Conservation (phyloP, 1,140 invertebrate species). For the Holcopasites calliopsidis region DNA sequence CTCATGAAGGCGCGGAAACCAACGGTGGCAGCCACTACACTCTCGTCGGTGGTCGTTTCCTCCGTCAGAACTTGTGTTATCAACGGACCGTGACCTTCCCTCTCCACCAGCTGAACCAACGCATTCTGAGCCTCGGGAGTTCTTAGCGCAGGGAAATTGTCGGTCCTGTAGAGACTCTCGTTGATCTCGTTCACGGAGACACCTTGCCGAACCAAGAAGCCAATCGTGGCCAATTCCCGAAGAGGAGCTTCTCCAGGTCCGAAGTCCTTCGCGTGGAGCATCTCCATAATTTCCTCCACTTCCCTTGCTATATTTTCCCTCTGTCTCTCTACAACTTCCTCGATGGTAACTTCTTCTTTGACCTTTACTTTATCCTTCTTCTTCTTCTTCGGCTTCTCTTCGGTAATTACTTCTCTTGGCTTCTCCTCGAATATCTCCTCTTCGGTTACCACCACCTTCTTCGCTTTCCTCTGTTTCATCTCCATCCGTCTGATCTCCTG, state of each 20-base stretch:
- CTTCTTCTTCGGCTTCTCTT: conserved; percentile 69
- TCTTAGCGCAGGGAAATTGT: conserved; percentile 88
- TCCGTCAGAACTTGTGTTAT: conserved; percentile 90
- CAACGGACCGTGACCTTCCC: conserved; percentile 88
- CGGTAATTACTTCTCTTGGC: conserved; percentile 47
- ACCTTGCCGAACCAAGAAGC: conserved; percentile 87
- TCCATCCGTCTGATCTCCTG: conserved; percentile 77
- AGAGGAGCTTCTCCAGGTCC: conserved; percentile 88
- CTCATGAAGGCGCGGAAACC: conserved; percentile 91
- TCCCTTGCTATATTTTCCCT: conserved; percentile 84
- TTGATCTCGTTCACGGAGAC: conserved; percentile 88
- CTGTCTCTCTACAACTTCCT: conserved; percentile 81
- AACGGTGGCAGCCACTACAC: conserved; percentile 86
- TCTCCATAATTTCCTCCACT: conserved; percentile 87
- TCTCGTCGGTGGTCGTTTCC: conserved; percentile 87
- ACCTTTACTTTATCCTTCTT: conserved; percentile 76
- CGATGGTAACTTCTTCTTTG: conserved; percentile 76
- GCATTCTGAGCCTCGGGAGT: conserved; percentile 90
- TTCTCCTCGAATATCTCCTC: conserved; percentile 57
- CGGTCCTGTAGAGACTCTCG: conserved; percentile 85
- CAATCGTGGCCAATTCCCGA: conserved; percentile 89
- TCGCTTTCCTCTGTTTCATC: conserved; percentile 69
- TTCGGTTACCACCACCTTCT: conserved; percentile 65
- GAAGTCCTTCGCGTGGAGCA: conserved; percentile 88
- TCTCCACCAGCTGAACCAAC: conserved; percentile 89